Conservation (phyloP, 2,888 invertebrate genomes). For the Actias luna region DNA sequence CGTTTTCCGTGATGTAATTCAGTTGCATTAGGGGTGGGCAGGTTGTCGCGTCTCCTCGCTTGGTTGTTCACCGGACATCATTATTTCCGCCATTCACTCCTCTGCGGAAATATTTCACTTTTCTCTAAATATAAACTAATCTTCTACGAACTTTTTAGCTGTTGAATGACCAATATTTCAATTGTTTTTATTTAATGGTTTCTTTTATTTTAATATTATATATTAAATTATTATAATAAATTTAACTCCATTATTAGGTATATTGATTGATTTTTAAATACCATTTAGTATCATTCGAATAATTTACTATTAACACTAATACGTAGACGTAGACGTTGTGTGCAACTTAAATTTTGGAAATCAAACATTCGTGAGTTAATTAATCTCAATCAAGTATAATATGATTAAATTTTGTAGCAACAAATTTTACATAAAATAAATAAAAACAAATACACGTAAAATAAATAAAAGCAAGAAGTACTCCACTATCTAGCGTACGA, state of each 20-base stretch:
- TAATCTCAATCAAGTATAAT: too few relatives aligned
- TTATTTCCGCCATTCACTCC: constrained; percentile 61
- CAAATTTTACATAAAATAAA: background rate
- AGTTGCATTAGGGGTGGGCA: constrained; percentile 37
- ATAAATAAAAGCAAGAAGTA: constrained; percentile 29
- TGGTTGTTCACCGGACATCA: constrained; percentile 58
- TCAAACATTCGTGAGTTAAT: background rate
- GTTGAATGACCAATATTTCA: background rate
- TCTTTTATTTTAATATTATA: too few relatives aligned
- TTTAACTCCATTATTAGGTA: too few relatives aligned
- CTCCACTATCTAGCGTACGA: constrained; percentile 41
- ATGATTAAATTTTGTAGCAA: too few relatives aligned
- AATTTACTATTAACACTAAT: too few relatives aligned
- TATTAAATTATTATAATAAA: too few relatives aligned
- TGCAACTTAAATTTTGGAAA: background rate
- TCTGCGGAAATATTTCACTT: constrained; percentile 18
- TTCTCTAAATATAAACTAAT: background rate
- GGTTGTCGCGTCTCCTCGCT: constrained; percentile 61
- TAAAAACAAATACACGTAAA: background rate
- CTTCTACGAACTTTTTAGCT: background rate
- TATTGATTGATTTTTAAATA: background rate
- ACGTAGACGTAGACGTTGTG: too few relatives aligned
- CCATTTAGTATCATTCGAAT: too few relatives aligned
- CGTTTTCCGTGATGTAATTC: constrained; percentile 61
- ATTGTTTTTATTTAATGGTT: background rate